Conservation (phyloP, 2,113 vertebrate species). For the Podocnemis expansa region DNA sequence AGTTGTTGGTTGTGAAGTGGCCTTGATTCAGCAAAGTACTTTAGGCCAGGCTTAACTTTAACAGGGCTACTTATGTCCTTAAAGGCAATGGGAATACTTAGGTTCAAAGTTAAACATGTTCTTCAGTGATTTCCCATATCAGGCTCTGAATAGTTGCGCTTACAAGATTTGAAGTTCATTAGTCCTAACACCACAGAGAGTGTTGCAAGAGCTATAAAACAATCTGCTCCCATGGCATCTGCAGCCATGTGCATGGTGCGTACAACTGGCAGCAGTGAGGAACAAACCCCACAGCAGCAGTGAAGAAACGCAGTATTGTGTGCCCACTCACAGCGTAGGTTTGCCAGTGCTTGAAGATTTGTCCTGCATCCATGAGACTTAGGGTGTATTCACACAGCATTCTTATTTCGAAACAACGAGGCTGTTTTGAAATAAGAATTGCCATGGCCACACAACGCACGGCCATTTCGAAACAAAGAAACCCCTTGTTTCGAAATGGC, state of each 20-base stretch:
- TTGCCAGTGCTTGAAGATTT: too few species aligned
- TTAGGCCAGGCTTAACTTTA: background rate
- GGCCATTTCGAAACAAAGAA: too few species aligned
- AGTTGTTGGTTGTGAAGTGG: background rate
- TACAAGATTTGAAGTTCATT: accelerated
- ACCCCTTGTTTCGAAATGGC: too few species aligned
- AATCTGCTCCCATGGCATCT: background rate
- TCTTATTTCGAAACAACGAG: too few species aligned
- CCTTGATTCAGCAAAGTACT: background rate
- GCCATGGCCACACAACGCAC: too few species aligned
- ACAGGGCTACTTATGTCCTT: accelerated
- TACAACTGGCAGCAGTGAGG: background rate
- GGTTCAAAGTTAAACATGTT: background rate
- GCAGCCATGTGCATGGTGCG: background rate
- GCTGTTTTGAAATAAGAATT: too few species aligned
- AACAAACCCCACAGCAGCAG: too few species aligned
- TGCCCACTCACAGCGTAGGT: too few species aligned
- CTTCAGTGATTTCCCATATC: background rate
- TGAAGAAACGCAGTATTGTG: too few species aligned
- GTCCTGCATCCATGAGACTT: too few species aligned
- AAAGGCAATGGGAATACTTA: background rate
- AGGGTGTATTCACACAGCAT: too few species aligned
- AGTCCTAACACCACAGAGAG: accelerated
- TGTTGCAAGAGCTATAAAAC: background rate
- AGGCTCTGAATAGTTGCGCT: background rate